A percentile compares a stretch with the other conserved stretches of the same genome.
Evolutionary conservation across 2,797 vertebrate species (phyloP).

Genomic region (Labeo calbasu): DNA sequence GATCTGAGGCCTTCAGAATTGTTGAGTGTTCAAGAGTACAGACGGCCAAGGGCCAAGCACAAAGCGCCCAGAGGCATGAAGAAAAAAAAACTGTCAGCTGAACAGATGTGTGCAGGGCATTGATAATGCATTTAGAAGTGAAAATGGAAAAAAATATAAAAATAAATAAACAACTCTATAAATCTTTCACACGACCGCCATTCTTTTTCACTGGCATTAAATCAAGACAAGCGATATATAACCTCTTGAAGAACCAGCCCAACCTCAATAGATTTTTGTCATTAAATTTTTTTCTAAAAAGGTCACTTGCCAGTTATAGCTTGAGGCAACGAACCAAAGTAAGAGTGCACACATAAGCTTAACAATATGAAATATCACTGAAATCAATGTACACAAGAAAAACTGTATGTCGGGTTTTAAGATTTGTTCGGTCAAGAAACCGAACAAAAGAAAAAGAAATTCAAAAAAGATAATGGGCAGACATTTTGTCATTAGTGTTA

Average conservation of each 20-base stretch:
- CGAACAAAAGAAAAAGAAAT: too few species aligned
- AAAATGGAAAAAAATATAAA: not conserved
- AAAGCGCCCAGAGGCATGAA: constrained; percentile 3
- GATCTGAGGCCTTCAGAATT: constrained; percentile 13
- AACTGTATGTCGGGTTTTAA: not conserved
- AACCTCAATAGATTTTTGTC: constrained; percentile 10
- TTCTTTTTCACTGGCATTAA: constrained; percentile 1
- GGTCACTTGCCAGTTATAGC: constrained; percentile 22
- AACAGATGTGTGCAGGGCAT: constrained; percentile 44
- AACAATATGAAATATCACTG: not conserved
- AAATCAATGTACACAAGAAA: not conserved
- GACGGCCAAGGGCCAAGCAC: constrained; percentile 11
- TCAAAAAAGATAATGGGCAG: not conserved
- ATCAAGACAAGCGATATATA: constrained; percentile 19
- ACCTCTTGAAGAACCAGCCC: not conserved
- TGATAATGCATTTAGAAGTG: constrained; percentile 31
- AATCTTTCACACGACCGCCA: constrained; percentile 1
- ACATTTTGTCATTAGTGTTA: not conserved
- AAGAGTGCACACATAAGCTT: not conserved
- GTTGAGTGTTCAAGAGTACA: constrained; percentile 11
- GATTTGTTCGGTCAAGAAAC: not conserved
- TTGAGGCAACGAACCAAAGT: not conserved
- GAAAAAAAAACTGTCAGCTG: constrained; percentile 1
- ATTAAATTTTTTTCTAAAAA: constrained; percentile 23
- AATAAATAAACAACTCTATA: not conserved